These are phyloP conservation scores for Xestia ashworthii DNA, from an alignment of 2,888 invertebrate genomes.

Conservation along the genomic window DNA sequence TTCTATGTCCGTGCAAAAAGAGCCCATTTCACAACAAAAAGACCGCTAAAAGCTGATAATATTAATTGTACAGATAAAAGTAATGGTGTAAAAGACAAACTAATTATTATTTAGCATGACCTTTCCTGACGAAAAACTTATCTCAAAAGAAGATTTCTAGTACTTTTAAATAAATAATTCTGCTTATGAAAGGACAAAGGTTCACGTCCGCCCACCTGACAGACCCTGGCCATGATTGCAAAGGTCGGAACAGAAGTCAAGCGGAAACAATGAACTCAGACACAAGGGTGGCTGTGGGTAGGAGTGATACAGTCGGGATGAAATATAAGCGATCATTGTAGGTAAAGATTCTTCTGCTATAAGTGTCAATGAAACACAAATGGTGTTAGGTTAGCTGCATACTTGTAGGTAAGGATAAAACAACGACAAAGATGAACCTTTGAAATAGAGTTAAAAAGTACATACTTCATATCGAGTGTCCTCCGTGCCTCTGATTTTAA, in stretches of 20 bases:
- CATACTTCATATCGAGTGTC: too few species aligned
- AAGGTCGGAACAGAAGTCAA: conserved; percentile 49
- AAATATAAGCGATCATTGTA: neutral
- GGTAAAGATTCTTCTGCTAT: too few species aligned
- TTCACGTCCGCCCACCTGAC: conserved; percentile 36
- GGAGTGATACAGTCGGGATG: conserved; percentile 7
- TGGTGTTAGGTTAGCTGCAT: too few species aligned
- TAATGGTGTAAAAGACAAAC: neutral
- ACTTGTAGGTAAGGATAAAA: too few species aligned
- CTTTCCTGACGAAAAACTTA: neutral
- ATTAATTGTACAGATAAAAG: neutral
- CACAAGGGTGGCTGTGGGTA: conserved; percentile 20
- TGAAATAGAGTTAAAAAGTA: neutral
- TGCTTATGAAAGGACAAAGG: conserved; percentile 34
- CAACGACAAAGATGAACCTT: neutral
- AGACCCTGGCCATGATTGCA: conserved; percentile 34
- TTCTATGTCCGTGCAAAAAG: neutral
- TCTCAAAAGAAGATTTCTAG: conserved; percentile 2
- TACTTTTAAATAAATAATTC: conserved; percentile 3
- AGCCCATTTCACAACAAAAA: neutral
- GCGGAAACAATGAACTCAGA: conserved; percentile 51
- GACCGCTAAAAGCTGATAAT: neutral
- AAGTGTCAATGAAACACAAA: too few species aligned
- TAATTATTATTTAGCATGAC: neutral
- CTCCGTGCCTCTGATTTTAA: too few species aligned